Evolutionary conservation across 2,888 invertebrate genomes (phyloP), one percentile per base, ranked within the genome.

Genomic region (Zygogramma bicolorata): DNA sequence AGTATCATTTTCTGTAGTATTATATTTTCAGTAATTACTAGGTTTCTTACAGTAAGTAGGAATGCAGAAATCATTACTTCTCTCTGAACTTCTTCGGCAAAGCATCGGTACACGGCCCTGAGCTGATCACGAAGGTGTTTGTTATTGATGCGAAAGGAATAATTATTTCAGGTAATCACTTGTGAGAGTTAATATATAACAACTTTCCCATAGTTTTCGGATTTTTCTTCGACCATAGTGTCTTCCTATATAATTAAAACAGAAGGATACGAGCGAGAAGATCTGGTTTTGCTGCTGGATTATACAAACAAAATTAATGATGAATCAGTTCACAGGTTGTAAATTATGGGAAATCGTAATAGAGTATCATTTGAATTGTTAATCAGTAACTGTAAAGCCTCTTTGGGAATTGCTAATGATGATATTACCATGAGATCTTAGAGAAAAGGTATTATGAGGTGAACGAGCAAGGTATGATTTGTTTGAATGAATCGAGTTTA

Each of bases 301-400:
- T 67, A 67, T 67, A 60, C 58, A 58, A 58, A 40, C 59, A 42
- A 42, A 67, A 68, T 67, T 67, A 68, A 46, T 67, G 22, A 22
- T 29, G 42, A 59, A 29, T 25, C 46, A 67, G 59, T 68, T 68
- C 68, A 61, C 68, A 59, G 60, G 29, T 68, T 60, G 67, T 67
- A 68, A 68, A 68, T 68, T 59, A 63, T 46, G 20, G 10, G 63
- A 29, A 46, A 49, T 46, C 40, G 63, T 46, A 46, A 63, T 60
- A 68, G 46, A 61, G 34, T n/a, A 49, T 49, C 68, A 68, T 68
- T 68, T 68, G 61, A 68, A 68, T 68, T 68, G 68, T 46, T 68
- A 68, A 68, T 68, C 38, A 68, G 61, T 68, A 61, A 68, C 68
- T 61, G 68, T 68, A 68, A 61, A 49, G 61, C 25, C 31, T 61